A percentile compares a stretch with the other conserved stretches of the same genome.
Evolutionary conservation across 1,140 invertebrate genomes (phyloP).

Genomic region (Chironomus striatipennis): DNA sequence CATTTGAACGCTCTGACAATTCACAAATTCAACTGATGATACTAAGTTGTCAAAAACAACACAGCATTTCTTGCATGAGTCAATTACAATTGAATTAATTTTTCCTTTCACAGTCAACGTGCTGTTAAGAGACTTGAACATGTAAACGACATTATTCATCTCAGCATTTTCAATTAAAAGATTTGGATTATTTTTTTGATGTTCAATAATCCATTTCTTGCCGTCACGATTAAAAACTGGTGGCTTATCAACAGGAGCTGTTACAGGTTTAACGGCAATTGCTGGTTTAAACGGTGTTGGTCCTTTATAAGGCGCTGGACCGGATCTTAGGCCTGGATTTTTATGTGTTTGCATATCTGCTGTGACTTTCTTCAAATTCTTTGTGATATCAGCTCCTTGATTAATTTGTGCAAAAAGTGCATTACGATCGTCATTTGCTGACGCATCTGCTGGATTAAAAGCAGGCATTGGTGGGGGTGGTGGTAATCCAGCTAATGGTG

Average conservation of each 20-base stretch:
- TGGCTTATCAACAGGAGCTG: conserved; percentile 61
- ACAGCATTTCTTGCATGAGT: conserved; percentile 94
- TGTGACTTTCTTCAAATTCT: conserved; percentile 89
- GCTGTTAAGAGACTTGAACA: conserved; percentile 87
- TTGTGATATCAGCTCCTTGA: conserved; percentile 85
- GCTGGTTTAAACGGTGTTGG: conserved; percentile 42
- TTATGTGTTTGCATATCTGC: conserved; percentile 98
- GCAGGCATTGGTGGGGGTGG: conserved; percentile 55
- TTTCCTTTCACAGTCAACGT: conserved; percentile 88
- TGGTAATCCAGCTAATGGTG: conserved; percentile 44
- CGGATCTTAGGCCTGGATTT: conserved; percentile 78
- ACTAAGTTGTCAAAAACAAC: conserved; percentile 94
- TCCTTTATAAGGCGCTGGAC: conserved; percentile 71
- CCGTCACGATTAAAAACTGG: conserved; percentile 79
- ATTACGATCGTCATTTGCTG: conserved; percentile 57
- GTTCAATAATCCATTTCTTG: conserved; percentile 94
- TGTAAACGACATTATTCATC: conserved; percentile 97
- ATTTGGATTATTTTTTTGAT: conserved; percentile 76
- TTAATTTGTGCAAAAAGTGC: conserved; percentile 92
- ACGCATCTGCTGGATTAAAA: conserved; percentile 30
- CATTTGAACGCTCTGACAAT: conserved; percentile 96
- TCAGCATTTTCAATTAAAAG: conserved; percentile 78
- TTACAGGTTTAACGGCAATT: conserved; percentile 42
- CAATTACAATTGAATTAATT: conserved; percentile 91
- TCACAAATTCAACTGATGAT: conserved; percentile 93